Percentiles rank a stretch among this genome's conserved stretches.
phyloP scores from a whole-genome alignment of 2,797 vertebrate genomes.

The Danionella dracula region DNA sequence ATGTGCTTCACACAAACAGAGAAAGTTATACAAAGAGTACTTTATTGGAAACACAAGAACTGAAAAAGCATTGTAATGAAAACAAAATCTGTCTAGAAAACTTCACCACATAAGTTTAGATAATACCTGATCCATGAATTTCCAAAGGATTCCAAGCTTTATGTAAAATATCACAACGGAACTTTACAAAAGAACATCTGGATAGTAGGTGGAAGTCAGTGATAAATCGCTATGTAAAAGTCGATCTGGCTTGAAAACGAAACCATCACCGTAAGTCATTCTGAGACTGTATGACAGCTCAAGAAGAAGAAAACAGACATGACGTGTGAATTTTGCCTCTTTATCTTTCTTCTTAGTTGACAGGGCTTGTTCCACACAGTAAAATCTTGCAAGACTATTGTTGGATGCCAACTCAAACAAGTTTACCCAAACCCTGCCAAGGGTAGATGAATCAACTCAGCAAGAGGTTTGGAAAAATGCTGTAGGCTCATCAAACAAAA shows the following conservation, averaged over 20 bases:
- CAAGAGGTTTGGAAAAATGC: conserved; percentile 59
- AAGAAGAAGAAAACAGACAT: not conserved
- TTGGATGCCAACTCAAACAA: conserved; percentile 54
- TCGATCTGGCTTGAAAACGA: not conserved
- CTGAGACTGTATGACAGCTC: not conserved
- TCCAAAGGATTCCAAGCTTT: not conserved
- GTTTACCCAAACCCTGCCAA: conserved; percentile 57
- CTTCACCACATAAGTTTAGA: not conserved
- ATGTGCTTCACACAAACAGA: not conserved
- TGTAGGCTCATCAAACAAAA: conserved; percentile 55
- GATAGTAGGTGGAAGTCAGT: not conserved
- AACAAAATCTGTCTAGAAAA: not conserved
- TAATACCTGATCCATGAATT: not conserved
- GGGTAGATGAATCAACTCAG: conserved; percentile 60
- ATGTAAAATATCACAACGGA: not conserved
- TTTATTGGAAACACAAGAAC: not conserved
- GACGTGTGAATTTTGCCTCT: not conserved
- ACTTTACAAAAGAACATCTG: not conserved
- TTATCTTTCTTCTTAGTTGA: not conserved
- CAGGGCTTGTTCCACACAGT: conserved; percentile 40
- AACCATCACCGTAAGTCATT: not conserved
- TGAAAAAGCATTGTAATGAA: not conserved
- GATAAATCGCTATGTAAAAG: not conserved
- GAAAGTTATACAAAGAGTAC: not conserved
- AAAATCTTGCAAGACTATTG: conserved; percentile 46